Base-by-base conservation (phyloP, 1,140 invertebrate genomes). In the Sweltsa coloradensis region DNA sequence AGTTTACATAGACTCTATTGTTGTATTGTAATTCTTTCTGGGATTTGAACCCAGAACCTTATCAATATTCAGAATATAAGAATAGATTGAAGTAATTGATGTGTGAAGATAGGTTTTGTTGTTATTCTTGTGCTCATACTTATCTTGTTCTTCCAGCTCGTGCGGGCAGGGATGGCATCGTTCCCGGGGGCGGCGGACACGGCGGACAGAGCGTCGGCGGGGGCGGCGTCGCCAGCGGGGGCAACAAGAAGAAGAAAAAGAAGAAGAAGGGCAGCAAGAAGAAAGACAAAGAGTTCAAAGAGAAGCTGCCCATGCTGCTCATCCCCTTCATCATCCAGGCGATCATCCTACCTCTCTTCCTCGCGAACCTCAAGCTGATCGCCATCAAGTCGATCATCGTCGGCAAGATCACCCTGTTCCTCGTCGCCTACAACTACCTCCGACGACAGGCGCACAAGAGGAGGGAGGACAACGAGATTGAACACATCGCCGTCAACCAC, bases 291-390 rank as follows among this genome's bases (percentile, higher is more conserved):
- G 29, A 45, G 9, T 51, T 57, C 22, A 45, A 54, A 23, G 54
- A 54, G 18, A 26, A 51, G 2, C 27, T 56, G 21, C 53, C 54
- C 7, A 40, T 57, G 1, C 39, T 57, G 9, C 18, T 57, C 37
- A 56, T 57, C 24, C 56, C 56, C 5, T 48, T 56, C 31, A 36
- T 54, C 11, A 51, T 57, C 11, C 54, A 56, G 37, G 50, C 49
- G 3, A 49, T 55, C 22, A 14, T 55, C 6, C 51, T 57, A 29
- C 56, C 56, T 1, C 24, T 57, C 18, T 49, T 56, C 39, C 47
- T 57, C n/a, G 39, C 55, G 31, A 57, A 57, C 11, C 39, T 57
- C 29, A 57, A 56, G 41, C 27, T 57, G 51, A 27, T 57, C 23
- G 54, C 54, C 19, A 18, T 57, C 21, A 57, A 57, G 41, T 54